Conservation (phyloP, 1,140 invertebrate species). For the Megathymus violae region DNA sequence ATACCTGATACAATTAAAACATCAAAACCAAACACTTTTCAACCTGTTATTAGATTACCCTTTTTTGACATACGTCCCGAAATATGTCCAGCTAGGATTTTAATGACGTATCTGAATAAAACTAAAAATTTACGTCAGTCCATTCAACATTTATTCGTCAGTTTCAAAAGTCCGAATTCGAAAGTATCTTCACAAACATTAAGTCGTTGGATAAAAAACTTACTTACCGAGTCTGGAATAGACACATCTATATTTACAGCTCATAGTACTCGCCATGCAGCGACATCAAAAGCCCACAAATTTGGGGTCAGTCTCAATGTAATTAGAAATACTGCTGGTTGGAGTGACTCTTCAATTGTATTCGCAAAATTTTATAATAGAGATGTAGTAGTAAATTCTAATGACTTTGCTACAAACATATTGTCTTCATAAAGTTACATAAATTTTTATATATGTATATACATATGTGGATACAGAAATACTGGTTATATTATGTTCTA, state of each 20-base stretch:
- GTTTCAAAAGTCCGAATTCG: conserved; percentile 35
- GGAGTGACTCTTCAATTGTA: conserved; percentile 40
- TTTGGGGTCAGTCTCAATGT: conserved; percentile 46
- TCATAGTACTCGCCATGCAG: conserved; percentile 57
- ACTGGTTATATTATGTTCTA: too few species aligned
- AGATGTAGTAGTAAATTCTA: not conserved
- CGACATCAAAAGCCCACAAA: conserved; percentile 50
- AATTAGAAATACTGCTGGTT: conserved; percentile 57
- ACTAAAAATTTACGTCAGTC: conserved; percentile 24
- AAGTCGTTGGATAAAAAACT: conserved; percentile 46
- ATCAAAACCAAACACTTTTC: conserved; percentile 32
- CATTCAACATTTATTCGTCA: conserved; percentile 37
- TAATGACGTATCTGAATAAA: conserved; percentile 39
- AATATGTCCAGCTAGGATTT: conserved; percentile 42
- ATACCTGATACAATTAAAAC: conserved; percentile 48
- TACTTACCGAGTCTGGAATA: conserved; percentile 44
- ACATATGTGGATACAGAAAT: too few species aligned
- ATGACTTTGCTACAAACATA: not conserved
- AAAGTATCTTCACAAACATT: conserved; percentile 37
- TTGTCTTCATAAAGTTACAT: too few species aligned
- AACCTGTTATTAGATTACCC: conserved; percentile 41
- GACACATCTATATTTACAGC: conserved; percentile 44
- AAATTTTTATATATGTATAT: too few species aligned
- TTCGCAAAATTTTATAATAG: conserved; percentile 57
- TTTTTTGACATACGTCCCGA: conserved; percentile 38